These are phyloP conservation scores for Chrysogorgia sp. DNA, from an alignment of 92 coral and sea anemone genomes.

Conservation along the genomic window DNA sequence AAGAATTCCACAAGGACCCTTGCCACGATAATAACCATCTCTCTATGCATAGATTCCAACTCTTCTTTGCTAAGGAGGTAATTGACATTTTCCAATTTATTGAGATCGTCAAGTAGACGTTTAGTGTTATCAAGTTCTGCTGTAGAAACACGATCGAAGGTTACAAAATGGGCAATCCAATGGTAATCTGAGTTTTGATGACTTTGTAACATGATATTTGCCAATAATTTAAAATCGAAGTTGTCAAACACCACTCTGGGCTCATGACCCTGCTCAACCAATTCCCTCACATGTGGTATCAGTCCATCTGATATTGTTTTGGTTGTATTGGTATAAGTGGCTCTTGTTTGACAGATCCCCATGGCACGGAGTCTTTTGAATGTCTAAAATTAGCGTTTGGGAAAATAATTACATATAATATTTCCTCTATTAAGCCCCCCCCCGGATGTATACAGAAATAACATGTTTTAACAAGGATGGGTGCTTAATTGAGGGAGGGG, in stretches of 20 bases:
- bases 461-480: no score
- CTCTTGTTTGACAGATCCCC: conserved; percentile 47
- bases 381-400: conserved; percentile 11
- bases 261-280: conserved; percentile 38
- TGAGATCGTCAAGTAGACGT: conserved; percentile 35
- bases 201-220: conserved; percentile 43
- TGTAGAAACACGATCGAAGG: conserved; percentile 57
- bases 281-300: conserved; percentile 16
- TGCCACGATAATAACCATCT: no score
- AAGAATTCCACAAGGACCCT: no score
- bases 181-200: conserved; percentile 61
- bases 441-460: no score
- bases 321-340: conserved; percentile 23
- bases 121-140: conserved; percentile 52
- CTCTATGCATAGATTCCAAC: no score
- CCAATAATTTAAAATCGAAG: conserved; percentile 61
- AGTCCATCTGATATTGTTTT: conserved; percentile 28
- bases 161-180: conserved; percentile 58
- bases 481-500: no score
- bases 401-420: no score
- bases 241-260: conserved; percentile 60
- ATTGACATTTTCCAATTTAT: conserved; percentile 42
- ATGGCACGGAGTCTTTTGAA: conserved; percentile 16
- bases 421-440: no score
- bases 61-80: conserved; percentile 46